Evolutionary conservation across 2,797 vertebrate genomes (phyloP).

Genomic region (Muraenolepis orangiensis): DNA sequence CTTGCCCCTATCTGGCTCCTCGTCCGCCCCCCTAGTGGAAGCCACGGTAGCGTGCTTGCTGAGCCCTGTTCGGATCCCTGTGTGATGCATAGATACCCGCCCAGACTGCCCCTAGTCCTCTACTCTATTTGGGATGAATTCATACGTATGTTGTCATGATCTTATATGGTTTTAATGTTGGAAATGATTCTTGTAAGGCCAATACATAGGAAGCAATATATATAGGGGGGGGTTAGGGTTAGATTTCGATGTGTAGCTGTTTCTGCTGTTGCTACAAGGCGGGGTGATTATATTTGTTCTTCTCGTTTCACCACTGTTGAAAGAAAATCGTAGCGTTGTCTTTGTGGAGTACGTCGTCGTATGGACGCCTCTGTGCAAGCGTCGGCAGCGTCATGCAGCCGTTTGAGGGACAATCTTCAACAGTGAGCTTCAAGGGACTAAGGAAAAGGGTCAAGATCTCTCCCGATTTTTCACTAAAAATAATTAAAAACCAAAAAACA

Average conservation of each 20-base stretch:
- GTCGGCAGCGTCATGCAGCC: neutral
- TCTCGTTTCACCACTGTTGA: neutral
- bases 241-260: neutral
- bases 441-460: neutral
- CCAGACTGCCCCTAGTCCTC: neutral
- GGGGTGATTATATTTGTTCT: neutral
- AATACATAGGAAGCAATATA: no score
- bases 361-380: neutral
- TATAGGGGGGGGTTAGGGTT: no score
- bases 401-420: neutral
- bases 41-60: slow-evolving; percentile 27
- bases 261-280: neutral
- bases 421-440: neutral
- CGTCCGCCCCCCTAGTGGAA: slow-evolving; percentile 16
- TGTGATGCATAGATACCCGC: slow-evolving; percentile 12
- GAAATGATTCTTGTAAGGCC: no score
- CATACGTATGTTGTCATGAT: no score
- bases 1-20: slow-evolving; percentile 26
- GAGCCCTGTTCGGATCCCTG: neutral
- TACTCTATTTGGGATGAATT: neutral
- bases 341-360: neutral
- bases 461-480: no score
- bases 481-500: neutral
- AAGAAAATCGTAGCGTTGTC: neutral
- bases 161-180: no score